A percentile compares a stretch with the other conserved stretches of the same genome.
These are phyloP conservation scores for Phaethon lepturus DNA, from an alignment of 2,113 vertebrate species.

Conservation along the genomic window DNA sequence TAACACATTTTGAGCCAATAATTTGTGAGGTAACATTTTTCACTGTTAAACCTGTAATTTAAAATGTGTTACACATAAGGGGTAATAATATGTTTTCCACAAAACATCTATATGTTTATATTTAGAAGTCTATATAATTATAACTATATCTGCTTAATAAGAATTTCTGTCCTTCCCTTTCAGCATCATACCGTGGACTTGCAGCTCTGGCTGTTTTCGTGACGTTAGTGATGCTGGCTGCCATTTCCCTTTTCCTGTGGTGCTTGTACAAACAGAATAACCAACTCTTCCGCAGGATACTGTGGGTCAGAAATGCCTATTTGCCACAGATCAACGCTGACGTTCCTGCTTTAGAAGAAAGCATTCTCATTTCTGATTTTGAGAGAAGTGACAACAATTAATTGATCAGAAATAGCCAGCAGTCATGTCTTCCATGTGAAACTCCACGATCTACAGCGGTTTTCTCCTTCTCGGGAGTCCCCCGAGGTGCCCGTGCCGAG, in stretches of 20 bases:
- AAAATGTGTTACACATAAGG: not conserved
- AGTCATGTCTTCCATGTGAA: not conserved
- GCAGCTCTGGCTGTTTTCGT: slow-evolving; percentile 74
- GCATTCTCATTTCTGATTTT: slow-evolving; percentile 88
- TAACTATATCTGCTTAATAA: not conserved
- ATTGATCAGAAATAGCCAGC: not conserved
- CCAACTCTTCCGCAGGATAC: slow-evolving; percentile 69
- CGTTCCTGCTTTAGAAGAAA: slow-evolving; percentile 82
- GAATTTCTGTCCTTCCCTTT: slow-evolving; percentile 41
- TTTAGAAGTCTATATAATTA: not conserved
- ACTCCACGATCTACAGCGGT: not conserved
- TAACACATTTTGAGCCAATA: not conserved
- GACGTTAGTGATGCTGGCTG: slow-evolving; percentile 78
- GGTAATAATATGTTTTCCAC: not conserved
- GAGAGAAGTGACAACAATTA: slow-evolving; percentile 81
- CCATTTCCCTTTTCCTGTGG: slow-evolving; percentile 77
- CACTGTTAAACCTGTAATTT: not conserved
- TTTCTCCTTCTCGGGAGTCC: not conserved
- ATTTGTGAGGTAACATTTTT: not conserved
- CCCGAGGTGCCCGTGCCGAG: accelerated
- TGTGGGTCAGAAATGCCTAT: slow-evolving; percentile 75
- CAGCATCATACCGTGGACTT: slow-evolving; percentile 79
- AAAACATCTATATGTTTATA: not conserved
- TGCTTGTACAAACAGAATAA: slow-evolving; percentile 81
- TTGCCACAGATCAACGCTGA: slow-evolving; percentile 81